These are phyloP conservation scores for Podarcis cretensis DNA, from an alignment of 2,113 vertebrate species.

Conservation along the genomic window DNA sequence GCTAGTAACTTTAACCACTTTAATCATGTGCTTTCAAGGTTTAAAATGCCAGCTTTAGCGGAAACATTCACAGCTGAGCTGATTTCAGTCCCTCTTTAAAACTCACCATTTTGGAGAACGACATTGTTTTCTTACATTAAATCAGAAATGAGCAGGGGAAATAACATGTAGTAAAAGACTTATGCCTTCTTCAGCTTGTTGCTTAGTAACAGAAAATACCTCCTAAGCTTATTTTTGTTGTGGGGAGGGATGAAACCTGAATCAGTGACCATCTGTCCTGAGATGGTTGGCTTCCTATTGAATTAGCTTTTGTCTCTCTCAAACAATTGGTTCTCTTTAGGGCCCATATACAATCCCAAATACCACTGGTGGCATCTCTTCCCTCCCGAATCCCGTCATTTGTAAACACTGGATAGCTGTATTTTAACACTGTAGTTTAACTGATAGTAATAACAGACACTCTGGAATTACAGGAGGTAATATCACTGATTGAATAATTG, in stretches of 20 bases:
- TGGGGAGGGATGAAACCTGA: conserved; percentile 85
- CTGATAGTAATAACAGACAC: not conserved
- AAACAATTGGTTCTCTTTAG: conserved; percentile 93
- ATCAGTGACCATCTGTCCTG: conserved; percentile 93
- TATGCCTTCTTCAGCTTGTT: conserved; percentile 71
- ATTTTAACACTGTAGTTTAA: conserved; percentile 6
- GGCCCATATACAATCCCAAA: conserved; percentile 27
- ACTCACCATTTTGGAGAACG: conserved; percentile 5
- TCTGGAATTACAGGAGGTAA: not conserved
- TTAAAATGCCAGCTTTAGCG: conserved; percentile 21
- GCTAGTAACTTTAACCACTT: not conserved
- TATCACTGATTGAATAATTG: not conserved
- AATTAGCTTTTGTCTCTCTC: conserved; percentile 87
- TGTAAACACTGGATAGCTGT: not conserved
- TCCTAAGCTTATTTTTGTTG: conserved; percentile 77
- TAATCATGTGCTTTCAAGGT: conserved; percentile 7
- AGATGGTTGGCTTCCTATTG: conserved; percentile 88
- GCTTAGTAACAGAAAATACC: conserved; percentile 77
- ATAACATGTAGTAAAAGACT: conserved; percentile 64
- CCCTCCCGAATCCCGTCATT: not conserved
- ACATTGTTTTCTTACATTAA: conserved; percentile 49
- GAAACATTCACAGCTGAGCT: conserved; percentile 4
- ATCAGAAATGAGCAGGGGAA: conserved; percentile 41
- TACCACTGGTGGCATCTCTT: conserved; percentile 67
- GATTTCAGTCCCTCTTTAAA: conserved; percentile 18